phyloP scores from a whole-genome alignment of 2,797 vertebrate genomes.

The Pelochelys cantorii region DNA sequence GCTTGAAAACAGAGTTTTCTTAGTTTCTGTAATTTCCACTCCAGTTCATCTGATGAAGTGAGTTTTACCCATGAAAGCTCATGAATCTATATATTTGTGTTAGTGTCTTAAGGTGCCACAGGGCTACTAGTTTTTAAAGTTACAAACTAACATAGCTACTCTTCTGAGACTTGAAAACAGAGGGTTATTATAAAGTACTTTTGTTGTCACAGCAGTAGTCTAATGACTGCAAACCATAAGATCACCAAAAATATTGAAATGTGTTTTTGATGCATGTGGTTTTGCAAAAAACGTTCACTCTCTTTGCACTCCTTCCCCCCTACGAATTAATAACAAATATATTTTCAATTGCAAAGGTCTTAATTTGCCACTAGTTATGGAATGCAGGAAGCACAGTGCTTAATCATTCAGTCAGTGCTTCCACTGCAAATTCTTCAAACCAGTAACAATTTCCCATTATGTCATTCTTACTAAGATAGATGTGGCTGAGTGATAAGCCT shows the following conservation, averaged over 20 bases:
- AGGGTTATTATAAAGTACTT: background rate
- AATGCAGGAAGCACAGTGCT: background rate
- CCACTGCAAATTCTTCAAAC: slow-evolving; percentile 55
- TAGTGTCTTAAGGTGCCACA: too few species aligned
- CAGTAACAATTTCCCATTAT: slow-evolving; percentile 61
- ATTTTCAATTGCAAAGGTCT: background rate
- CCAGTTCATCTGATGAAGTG: too few species aligned
- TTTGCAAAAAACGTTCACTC: background rate
- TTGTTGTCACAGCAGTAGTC: background rate
- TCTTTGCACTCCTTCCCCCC: background rate
- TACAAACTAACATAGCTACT: too few species aligned
- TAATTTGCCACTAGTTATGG: slow-evolving; percentile 18
- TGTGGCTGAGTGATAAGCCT: slow-evolving; percentile 37
- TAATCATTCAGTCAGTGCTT: slow-evolving; percentile 53
- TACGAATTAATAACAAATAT: background rate
- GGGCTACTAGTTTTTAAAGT: too few species aligned
- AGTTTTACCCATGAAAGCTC: too few species aligned
- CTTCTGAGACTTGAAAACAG: background rate
- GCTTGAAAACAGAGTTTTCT: background rate
- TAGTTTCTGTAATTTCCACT: too few species aligned
- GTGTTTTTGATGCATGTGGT: too few species aligned
- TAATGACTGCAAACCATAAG: background rate
- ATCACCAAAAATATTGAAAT: background rate
- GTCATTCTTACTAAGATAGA: slow-evolving; percentile 68
- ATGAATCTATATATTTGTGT: too few species aligned